These are phyloP conservation scores for Cichlasoma orientale DNA, from an alignment of 2,797 vertebrate species.

Conservation along the genomic window DNA sequence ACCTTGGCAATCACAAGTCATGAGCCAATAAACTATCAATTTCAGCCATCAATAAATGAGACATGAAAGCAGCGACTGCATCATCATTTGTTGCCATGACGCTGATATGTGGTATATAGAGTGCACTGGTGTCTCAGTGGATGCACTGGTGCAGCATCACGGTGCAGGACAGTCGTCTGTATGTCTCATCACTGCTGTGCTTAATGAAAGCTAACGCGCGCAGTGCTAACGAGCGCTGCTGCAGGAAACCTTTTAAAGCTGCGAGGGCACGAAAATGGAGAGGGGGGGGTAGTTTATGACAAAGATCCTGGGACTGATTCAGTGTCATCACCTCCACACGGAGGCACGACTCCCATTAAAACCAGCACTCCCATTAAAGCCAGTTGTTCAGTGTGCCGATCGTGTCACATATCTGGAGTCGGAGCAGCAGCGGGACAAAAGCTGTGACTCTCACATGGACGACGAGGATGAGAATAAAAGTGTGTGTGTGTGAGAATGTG, in stretches of 20 bases:
- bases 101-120: no score
- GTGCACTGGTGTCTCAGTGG: background rate
- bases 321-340: background rate
- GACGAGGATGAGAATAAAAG: background rate
- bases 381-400: background rate
- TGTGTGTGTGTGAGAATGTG: background rate
- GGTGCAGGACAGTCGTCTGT: background rate
- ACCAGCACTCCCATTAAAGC: no score
- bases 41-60: no score
- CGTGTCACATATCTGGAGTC: background rate
- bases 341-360: background rate
- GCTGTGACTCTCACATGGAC: background rate
- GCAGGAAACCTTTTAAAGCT: background rate
- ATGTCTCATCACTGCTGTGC: background rate
- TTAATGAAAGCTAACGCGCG: background rate
- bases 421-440: slow-evolving; percentile 6
- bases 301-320: background rate
- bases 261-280: background rate
- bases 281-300: background rate
- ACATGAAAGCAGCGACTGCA: no score
- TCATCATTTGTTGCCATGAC: no score
- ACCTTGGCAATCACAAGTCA: no score
- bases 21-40: no score
- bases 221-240: background rate
- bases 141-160: background rate